phyloP scores from a whole-genome alignment of 2,888 invertebrate species.

The Troilus luridus region DNA sequence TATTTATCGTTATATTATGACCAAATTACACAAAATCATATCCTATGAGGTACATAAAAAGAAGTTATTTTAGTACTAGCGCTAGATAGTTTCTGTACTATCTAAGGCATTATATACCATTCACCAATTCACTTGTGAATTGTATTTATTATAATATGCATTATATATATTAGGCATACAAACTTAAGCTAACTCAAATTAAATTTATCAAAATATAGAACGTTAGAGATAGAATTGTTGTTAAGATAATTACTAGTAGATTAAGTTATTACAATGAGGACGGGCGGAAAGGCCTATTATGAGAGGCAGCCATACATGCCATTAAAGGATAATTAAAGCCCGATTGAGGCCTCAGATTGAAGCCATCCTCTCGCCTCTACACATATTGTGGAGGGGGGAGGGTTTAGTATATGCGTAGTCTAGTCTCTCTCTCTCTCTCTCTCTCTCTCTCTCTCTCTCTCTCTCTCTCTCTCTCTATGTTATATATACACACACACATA shows the following conservation, averaged over 20 bases:
- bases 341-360: not conserved
- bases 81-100: too few relatives aligned
- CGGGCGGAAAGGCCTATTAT: not conserved
- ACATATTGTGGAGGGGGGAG: not conserved
- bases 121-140: too few relatives aligned
- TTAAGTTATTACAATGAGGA: not conserved
- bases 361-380: not conserved
- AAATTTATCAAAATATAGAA: not conserved
- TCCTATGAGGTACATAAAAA: too few relatives aligned
- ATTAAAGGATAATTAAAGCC: constrained; percentile 43
- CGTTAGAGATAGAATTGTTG: not conserved
- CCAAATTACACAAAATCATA: too few relatives aligned
- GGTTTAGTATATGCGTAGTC: not conserved
- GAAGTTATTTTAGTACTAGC: too few relatives aligned
- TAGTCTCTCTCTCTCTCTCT: not conserved
- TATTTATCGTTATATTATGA: too few relatives aligned
- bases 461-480: too few relatives aligned
- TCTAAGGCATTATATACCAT: too few relatives aligned
- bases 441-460: too few relatives aligned
- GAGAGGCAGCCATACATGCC: constrained; percentile 33
- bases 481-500: too few relatives aligned
- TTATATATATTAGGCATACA: not conserved
- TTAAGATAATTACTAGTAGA: constrained; percentile 8
- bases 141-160: not conserved
- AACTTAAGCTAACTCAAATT: not conserved